phyloP scores from a whole-genome alignment of 30 jellyfish, hydroid and myxozoan species.

The Nemopilema nomurai region DNA sequence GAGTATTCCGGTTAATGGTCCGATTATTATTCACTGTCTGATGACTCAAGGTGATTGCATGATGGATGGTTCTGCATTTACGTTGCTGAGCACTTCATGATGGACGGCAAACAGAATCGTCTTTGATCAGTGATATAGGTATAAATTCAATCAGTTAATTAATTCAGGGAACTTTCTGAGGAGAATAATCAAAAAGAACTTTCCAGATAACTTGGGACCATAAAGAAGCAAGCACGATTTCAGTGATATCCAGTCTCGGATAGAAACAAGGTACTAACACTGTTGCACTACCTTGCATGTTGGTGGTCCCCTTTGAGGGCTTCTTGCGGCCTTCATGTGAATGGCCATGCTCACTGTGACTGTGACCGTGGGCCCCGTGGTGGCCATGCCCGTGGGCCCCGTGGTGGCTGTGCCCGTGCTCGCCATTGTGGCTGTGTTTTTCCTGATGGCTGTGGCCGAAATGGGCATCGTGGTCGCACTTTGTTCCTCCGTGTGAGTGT shows the following conservation, averaged over 20 bases:
- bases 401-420: constrained; percentile 66
- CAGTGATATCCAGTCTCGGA: background rate
- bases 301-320: constrained; percentile 68
- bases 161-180: too few species aligned
- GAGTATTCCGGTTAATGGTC: too few species aligned
- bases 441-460: constrained; percentile 50
- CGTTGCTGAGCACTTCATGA: too few species aligned
- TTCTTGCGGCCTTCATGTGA: constrained; percentile 29
- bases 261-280: background rate
- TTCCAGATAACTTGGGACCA: too few species aligned
- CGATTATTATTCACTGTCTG: too few species aligned
- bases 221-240: too few species aligned
- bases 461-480: constrained; percentile 59
- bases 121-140: too few species aligned
- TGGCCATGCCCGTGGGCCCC: constrained; percentile 46
- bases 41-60: too few species aligned
- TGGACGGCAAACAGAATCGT: too few species aligned
- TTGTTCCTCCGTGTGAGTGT: constrained; percentile 77
- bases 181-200: too few species aligned
- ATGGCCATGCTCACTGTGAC: constrained; percentile 24
- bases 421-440: constrained; percentile 34
- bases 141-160: too few species aligned
- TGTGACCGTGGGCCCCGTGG: constrained; percentile 17
- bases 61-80: too few species aligned
- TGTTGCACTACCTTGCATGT: constrained; percentile 88